These are phyloP conservation scores for Stenodema calcarata DNA, from an alignment of 2,888 invertebrate genomes.

Conservation along the genomic window DNA sequence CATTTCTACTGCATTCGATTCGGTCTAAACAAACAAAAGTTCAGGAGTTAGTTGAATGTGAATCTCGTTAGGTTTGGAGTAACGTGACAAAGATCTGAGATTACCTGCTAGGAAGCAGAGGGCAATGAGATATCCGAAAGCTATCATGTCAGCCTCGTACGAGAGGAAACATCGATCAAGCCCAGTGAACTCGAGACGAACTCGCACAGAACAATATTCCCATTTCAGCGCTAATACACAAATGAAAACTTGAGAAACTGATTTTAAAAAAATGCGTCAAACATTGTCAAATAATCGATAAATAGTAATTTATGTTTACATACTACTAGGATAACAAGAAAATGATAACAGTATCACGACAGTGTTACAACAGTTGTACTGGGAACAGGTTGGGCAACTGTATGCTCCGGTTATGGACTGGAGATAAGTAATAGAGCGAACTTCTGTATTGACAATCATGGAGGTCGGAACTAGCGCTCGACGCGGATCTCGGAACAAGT, in stretches of 20 bases:
- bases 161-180: not conserved
- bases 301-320: not conserved
- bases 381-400: too few species aligned
- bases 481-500: too few species aligned
- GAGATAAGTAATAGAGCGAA: too few species aligned
- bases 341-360: not conserved
- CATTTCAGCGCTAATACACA: not conserved
- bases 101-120: slow-evolving; percentile 27
- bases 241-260: not conserved
- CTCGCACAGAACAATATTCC: not conserved
- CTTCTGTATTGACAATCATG: too few species aligned
- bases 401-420: too few species aligned
- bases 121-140: not conserved
- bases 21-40: not conserved
- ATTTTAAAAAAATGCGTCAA: not conserved
- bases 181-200: not conserved
- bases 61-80: not conserved
- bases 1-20: slow-evolving; percentile 16
- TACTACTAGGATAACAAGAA: not conserved
- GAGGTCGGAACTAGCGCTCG: too few species aligned
- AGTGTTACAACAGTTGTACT: not conserved
- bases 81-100: not conserved
- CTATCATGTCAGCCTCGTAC: slow-evolving; percentile 5
- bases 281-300: not conserved
- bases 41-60: not conserved